Evolutionary conservation across 2,888 invertebrate species (phyloP).

Genomic region (Ormyrus nitidulus): DNA sequence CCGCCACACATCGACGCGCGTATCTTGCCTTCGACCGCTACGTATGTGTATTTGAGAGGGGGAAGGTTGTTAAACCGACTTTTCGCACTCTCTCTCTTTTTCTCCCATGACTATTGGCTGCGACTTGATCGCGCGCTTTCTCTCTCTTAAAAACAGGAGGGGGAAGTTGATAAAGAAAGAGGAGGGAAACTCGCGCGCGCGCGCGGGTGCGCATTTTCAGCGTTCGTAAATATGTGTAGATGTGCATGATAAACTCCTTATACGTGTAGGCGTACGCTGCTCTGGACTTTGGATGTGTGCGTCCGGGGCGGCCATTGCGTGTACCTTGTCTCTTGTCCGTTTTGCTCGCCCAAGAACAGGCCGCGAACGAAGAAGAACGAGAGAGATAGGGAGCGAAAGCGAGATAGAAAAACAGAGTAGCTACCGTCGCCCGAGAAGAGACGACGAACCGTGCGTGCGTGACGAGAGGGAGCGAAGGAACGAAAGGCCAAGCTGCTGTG

Average conservation of each 20-base stretch:
- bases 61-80: too few relatives aligned
- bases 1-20: background rate
- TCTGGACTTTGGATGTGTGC: conserved; percentile 11
- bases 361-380: background rate
- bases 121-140: too few relatives aligned
- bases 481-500: conserved; percentile 7
- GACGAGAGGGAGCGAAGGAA: conserved; percentile 16
- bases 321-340: conserved; percentile 45
- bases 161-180: background rate
- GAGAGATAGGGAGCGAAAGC: conserved; percentile 7
- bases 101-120: background rate
- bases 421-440: background rate
- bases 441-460: background rate
- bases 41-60: too few relatives aligned
- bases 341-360: background rate
- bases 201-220: background rate
- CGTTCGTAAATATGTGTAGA: background rate
- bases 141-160: background rate
- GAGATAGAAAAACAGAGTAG: conserved; percentile 14
- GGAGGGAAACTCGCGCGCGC: background rate
- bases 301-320: conserved; percentile 52
- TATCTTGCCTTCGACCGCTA: too few relatives aligned
- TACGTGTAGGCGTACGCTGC: background rate
- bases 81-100: background rate
- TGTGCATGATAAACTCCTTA: too few relatives aligned